These are phyloP conservation scores for Drosophila acutilabella DNA, from an alignment of 2,888 invertebrate species.

Conservation along the genomic window DNA sequence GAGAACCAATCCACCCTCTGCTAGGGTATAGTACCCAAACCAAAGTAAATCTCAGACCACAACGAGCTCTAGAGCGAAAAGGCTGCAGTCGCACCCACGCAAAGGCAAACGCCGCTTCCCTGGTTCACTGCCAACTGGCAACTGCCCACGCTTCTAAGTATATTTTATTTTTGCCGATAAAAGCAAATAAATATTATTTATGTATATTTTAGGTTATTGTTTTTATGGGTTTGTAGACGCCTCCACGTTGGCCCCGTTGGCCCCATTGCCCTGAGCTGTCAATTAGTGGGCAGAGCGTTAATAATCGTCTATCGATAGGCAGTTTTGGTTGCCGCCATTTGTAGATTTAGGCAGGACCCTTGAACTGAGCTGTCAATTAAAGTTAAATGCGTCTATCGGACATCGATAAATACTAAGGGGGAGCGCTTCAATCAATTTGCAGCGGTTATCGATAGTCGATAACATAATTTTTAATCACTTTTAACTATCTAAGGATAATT, in stretches of 20 bases:
- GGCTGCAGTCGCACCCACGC: constrained; percentile 40
- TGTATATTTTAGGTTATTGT: constrained; percentile 53
- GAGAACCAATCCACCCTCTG: not conserved
- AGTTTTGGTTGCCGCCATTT: not conserved
- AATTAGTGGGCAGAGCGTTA: constrained; percentile 40
- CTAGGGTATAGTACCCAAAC: not conserved
- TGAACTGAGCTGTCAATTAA: constrained; percentile 1
- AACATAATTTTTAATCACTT: not conserved
- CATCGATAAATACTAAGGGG: not conserved
- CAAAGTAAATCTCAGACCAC: not conserved
- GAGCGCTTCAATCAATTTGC: not conserved
- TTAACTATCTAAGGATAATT: not conserved
- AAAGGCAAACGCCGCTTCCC: constrained; percentile 12
- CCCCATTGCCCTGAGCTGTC: constrained; percentile 37
- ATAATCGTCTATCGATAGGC: constrained; percentile 38
- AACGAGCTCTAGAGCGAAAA: not conserved
- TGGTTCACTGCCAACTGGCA: constrained; percentile 32
- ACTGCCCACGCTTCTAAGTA: constrained; percentile 31
- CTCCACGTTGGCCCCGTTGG: constrained; percentile 18
- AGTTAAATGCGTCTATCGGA: not conserved
- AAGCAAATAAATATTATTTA: constrained; percentile 67
- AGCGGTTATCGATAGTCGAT: constrained; percentile 4
- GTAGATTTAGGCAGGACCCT: not conserved
- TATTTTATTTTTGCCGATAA: constrained; percentile 32
- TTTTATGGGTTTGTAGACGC: constrained; percentile 27